Evolutionary conservation across 2,888 invertebrate genomes (phyloP), one percentile per base, ranked within the genome.

Genomic region (Troides helena): DNA sequence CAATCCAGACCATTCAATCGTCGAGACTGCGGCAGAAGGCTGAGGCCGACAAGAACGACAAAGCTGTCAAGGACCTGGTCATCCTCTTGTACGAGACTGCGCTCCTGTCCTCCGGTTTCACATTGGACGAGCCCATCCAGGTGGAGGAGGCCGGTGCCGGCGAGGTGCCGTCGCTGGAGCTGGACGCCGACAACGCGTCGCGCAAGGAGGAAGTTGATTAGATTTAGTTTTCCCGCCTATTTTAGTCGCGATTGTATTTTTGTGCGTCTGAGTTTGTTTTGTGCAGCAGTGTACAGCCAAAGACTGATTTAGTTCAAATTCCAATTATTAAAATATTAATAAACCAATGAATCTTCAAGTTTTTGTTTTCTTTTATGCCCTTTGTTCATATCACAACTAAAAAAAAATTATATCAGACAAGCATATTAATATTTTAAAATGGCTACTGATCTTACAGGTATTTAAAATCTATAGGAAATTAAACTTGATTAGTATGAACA

Each of bases 171-270:
- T 95, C 96, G 46, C 94, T 98, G 62, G 98, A 97, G 81, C 98
- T 96, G 66, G 97, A 97, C 77, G 94, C 95, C 46, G 99, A 99
- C 87, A 99, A 99, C 89, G 98, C 98, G 71, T 98, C 98, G 0
- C 95, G 98, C 78, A 99, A 99, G 99, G 99, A 99, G 90, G 99
- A 99, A 94, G 99, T 99, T 60, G 99, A 99, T 94, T 99, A 98
- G 89, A 81, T 78, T 74, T 50, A 14, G 46, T 53, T 67, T 60
- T 70, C 53, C 82, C 79, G 82, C 82, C 82, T 85, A 74, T 72
- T 73, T 72, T 80, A 78, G 74, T 85, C 83, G 86, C 86, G 82
- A 85, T 85, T 89, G 85, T 87, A 84, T 83, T 86, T 30, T 81
- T 77, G 76, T 63, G 62, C 57, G 10, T 57, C 61, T 56, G 61